phyloP scores from a whole-genome alignment of 1,140 invertebrate species.

The Armadillidium nasatum region DNA sequence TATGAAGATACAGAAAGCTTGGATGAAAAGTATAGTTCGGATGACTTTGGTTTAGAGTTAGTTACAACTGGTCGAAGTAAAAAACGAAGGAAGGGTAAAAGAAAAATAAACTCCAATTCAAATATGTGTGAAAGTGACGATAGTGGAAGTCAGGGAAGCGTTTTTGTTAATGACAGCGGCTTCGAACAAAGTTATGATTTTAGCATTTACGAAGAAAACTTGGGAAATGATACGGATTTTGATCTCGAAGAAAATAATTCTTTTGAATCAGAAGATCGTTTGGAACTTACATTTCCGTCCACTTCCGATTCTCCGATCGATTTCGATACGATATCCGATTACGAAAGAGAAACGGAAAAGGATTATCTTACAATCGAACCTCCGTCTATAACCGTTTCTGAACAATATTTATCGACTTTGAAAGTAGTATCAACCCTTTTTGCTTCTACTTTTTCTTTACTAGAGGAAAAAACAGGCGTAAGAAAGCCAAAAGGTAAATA shows the following conservation, averaged over 20 bases:
- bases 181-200: not conserved
- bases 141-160: too few relatives aligned
- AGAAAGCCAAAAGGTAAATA: not conserved
- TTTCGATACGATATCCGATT: not conserved
- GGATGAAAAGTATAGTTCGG: too few relatives aligned
- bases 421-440: conserved; percentile 44
- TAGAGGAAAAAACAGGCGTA: not conserved
- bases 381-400: not conserved
- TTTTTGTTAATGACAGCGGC: not conserved
- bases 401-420: conserved; percentile 41
- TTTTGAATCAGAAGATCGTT: not conserved
- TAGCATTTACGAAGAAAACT: not conserved
- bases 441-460: conserved; percentile 38
- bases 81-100: too few relatives aligned
- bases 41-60: too few relatives aligned
- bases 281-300: not conserved
- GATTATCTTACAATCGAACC: not conserved
- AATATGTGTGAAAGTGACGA: too few relatives aligned
- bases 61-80: too few relatives aligned
- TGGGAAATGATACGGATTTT: conserved; percentile 1
- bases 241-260: not conserved
- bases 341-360: not conserved
- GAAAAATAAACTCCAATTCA: too few relatives aligned
- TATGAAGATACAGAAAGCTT: too few relatives aligned
- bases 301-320: not conserved